A percentile compares a stretch with the other conserved stretches of the same genome.
phyloP scores from a whole-genome alignment of 2,797 vertebrate genomes.

The Synaphobranchus kaupii region DNA sequence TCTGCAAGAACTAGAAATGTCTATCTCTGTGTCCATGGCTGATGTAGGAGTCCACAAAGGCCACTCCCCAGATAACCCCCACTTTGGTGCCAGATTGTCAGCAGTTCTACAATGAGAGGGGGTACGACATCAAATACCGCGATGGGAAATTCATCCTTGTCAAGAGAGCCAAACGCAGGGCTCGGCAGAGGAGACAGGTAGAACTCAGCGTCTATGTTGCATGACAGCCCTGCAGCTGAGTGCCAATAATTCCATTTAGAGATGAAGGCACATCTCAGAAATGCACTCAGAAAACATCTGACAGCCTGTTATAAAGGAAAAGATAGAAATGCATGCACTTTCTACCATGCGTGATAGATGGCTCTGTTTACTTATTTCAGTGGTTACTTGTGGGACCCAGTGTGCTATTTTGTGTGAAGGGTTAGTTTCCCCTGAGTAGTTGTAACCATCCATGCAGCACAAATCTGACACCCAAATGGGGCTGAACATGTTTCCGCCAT shows the following conservation, averaged over 20 bases:
- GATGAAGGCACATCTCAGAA: neutral
- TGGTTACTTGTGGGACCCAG: neutral
- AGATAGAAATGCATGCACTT: neutral
- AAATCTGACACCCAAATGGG: too few species aligned
- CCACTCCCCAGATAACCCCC: conserved; percentile 66
- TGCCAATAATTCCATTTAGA: neutral
- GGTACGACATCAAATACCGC: conserved; percentile 75
- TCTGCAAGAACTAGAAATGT: neutral
- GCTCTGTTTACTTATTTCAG: neutral
- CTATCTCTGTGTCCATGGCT: neutral
- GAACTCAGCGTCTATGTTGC: neutral
- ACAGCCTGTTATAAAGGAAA: neutral
- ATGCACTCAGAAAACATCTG: neutral
- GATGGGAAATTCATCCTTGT: conserved; percentile 78
- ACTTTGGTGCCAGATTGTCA: conserved; percentile 74
- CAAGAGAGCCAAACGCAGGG: conserved; percentile 61
- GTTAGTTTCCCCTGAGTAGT: neutral
- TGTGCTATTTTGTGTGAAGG: neutral
- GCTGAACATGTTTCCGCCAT: too few species aligned
- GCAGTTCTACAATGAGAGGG: conserved; percentile 77
- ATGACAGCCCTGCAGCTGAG: neutral
- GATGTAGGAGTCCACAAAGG: conserved; percentile 17
- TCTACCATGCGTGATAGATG: neutral
- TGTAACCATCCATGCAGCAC: too few species aligned
- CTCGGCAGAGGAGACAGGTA: conserved; percentile 51